phyloP scores from a whole-genome alignment of 2,113 vertebrate species.

The Aptenodytes forsteri region DNA sequence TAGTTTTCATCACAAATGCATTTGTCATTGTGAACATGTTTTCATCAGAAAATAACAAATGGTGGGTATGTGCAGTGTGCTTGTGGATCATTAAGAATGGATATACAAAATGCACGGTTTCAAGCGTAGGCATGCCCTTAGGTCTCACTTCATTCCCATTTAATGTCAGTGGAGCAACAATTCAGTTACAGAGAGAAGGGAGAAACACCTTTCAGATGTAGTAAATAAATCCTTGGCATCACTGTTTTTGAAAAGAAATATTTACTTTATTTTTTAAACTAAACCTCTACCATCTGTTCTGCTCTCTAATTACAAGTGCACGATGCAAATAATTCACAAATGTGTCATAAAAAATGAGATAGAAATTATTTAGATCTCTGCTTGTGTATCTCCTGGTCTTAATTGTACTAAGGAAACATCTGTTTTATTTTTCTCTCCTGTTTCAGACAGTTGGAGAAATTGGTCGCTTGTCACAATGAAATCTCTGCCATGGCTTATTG shows the following conservation, averaged over 20 bases:
- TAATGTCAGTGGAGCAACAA: background rate
- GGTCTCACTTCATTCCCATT: background rate
- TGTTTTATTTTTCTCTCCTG: background rate
- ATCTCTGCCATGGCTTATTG: background rate
- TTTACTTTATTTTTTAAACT: slow-evolving; percentile 31
- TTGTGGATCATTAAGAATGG: background rate
- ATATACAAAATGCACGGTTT: background rate
- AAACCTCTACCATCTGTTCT: slow-evolving; percentile 41
- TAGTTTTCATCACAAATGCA: background rate
- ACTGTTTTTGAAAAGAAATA: background rate
- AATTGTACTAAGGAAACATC: background rate
- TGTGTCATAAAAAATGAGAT: background rate
- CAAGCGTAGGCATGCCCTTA: background rate
- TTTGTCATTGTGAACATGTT: background rate
- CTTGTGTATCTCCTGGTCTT: background rate
- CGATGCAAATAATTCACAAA: slow-evolving; percentile 21
- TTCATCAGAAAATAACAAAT: background rate
- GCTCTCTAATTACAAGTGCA: slow-evolving; percentile 7
- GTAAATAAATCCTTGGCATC: background rate
- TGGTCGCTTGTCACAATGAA: background rate
- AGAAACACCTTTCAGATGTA: background rate
- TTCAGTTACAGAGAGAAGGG: background rate
- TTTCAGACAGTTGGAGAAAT: background rate
- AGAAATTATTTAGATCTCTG: background rate
- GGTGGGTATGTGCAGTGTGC: background rate